phyloP scores from a whole-genome alignment of 2,797 vertebrate species.

The Cheirogaleus major region DNA sequence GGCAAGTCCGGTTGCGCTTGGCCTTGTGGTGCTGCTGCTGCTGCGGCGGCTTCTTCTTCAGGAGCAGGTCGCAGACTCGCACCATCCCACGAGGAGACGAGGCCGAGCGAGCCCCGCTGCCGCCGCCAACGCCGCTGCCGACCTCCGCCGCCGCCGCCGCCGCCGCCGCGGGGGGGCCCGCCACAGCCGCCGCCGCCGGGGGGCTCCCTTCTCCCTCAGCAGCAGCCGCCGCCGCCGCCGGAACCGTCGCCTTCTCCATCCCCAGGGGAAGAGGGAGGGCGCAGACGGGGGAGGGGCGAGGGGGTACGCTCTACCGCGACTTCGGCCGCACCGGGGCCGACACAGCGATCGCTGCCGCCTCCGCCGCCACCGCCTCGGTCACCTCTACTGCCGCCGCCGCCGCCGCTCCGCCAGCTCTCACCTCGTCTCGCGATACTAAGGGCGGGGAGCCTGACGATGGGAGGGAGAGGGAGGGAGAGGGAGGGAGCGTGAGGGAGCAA shows the following conservation, averaged over 20 bases:
- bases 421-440: slow-evolving; percentile 79
- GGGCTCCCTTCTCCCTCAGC: slow-evolving; percentile 78
- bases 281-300: slow-evolving; percentile 68
- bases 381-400: slow-evolving; percentile 82
- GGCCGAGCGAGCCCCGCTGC: slow-evolving; percentile 56
- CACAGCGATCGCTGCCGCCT: slow-evolving; percentile 69
- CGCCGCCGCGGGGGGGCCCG: slow-evolving; percentile 54
- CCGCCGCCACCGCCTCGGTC: slow-evolving; percentile 83
- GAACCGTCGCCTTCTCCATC: slow-evolving; percentile 74
- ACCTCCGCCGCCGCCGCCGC: slow-evolving; percentile 14
- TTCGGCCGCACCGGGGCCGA: slow-evolving; percentile 67
- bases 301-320: slow-evolving; percentile 73
- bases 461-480: slow-evolving; percentile 51
- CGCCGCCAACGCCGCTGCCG: slow-evolving; percentile 49
- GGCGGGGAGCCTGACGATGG: slow-evolving; percentile 71
- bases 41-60: slow-evolving; percentile 84
- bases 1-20: slow-evolving; percentile 84
- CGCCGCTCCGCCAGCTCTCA: slow-evolving; percentile 79
- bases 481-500: neutral
- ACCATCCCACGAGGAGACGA: slow-evolving; percentile 83
- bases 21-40: slow-evolving; percentile 78
- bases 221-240: slow-evolving; percentile 59
- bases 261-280: slow-evolving; percentile 73
- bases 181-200: slow-evolving; percentile 67
- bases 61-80: slow-evolving; percentile 86